Evolutionary conservation across 2,113 vertebrate genomes (phyloP), one percentile per base, ranked within the genome.

Genomic region (Bolborhynchus lineola): DNA sequence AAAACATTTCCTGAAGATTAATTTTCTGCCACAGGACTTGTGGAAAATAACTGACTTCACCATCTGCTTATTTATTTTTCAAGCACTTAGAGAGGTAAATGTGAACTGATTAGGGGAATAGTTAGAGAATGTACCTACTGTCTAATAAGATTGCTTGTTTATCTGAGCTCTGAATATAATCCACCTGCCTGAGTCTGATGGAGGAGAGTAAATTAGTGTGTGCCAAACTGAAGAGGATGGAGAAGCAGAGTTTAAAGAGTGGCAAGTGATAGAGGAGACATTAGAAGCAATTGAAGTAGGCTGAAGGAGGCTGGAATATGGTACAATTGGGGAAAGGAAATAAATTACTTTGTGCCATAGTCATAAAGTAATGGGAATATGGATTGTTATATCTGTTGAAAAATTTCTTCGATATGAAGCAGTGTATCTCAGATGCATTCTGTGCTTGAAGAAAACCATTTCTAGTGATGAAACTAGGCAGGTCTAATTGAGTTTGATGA

Each of bases 61-160:
- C 93, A 90, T 97, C 91, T 97, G 89, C 89, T 94, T 96, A 68
- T 95, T 95, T 95, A 60, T 95, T 95, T 95, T 89, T 87, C 57
- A 85, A 82, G 84, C 74, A 92, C 89, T 95, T 84, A 41, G 9
- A 82, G 93, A 91, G 89, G 91, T 95, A 95, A 91, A 95, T 89
- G 81, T 76, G 74, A 95, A 62, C 77, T 92, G 93, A 93, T 96
- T 79, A 79, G 74, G 19, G 42, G 41, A 92, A 91, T 68, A 91
- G 86, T 71, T 25, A 31, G 55, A 68, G 59, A 94, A 94, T 46
- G 72, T 76, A 95, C 81, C 89, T 89, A 37, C 62, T 76, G 72
- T 71, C 44, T 82, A 39, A 39, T 55, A 93, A 2, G 29, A 85
- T 4, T 70, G 70, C 63, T 65, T 96, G 93, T 95, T 95, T 94